Evolutionary conservation across 2,113 vertebrate species (phyloP).

Genomic region (Rhinichthys klamathensis): DNA sequence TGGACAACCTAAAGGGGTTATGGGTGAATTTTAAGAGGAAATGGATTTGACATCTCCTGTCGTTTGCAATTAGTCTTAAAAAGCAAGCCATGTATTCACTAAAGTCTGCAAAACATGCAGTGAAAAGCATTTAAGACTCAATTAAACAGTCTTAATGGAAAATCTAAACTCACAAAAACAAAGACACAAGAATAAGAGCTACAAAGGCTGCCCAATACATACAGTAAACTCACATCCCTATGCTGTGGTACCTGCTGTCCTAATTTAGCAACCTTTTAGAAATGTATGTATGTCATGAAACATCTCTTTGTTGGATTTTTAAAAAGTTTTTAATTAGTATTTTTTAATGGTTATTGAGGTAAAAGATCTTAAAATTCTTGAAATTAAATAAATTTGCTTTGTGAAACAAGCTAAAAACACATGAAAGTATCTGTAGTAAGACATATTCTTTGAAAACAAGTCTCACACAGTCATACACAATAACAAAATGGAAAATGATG

Average conservation of each 20-base stretch:
- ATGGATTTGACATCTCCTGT: neutral
- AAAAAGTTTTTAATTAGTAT: too few species aligned
- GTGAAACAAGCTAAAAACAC: neutral
- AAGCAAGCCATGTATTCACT: neutral
- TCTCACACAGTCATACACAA: neutral
- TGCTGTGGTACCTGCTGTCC: neutral
- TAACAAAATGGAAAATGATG: neutral
- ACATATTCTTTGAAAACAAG: neutral
- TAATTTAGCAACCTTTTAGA: neutral
- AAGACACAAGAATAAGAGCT: neutral
- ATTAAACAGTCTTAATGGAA: neutral
- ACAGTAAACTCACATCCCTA: neutral
- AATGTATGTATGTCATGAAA: neutral
- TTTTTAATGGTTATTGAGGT: neutral
- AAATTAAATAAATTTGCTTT: neutral
- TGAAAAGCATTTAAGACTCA: neutral
- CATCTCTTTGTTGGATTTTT: neutral
- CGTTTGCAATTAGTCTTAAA: conserved; percentile 6
- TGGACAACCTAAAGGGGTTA: conserved; percentile 70
- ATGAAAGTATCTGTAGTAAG: neutral
- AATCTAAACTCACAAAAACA: neutral
- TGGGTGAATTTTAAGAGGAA: neutral
- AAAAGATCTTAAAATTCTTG: neutral
- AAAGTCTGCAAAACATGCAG: neutral
- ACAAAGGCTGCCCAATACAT: neutral